A percentile compares a stretch with the other conserved stretches of the same genome.
phyloP scores from a whole-genome alignment of 2,113 vertebrate genomes.

The Struthidea cinerea region DNA sequence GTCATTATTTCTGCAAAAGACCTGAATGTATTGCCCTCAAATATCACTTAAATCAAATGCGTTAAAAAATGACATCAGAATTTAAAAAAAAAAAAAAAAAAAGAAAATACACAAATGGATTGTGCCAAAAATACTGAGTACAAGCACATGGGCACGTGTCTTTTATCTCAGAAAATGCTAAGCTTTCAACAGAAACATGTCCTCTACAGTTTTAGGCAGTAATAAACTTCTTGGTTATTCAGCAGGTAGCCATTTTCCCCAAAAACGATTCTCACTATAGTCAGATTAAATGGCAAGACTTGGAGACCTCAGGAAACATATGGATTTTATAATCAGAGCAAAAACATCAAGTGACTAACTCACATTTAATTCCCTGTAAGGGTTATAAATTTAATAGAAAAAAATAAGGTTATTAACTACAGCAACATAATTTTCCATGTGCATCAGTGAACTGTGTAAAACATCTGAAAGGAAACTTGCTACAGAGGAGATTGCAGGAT shows the following conservation, averaged over 20 bases:
- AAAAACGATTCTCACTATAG: conserved; percentile 11
- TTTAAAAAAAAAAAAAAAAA: background rate
- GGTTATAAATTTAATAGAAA: conserved; percentile 55
- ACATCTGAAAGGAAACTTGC: conserved; percentile 44
- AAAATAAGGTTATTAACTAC: conserved; percentile 62
- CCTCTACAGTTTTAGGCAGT: conserved; percentile 8
- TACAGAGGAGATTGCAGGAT: background rate
- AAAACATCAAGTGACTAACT: conserved; percentile 37
- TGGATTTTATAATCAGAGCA: conserved; percentile 46
- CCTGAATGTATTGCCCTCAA: background rate
- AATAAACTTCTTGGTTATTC: conserved; percentile 48
- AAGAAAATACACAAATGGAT: background rate
- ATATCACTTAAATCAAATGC: background rate
- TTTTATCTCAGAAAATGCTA: background rate
- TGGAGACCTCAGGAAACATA: conserved; percentile 46
- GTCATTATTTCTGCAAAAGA: background rate
- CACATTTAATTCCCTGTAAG: conserved; percentile 12
- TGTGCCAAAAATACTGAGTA: background rate
- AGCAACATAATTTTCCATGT: conserved; percentile 56
- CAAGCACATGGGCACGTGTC: background rate
- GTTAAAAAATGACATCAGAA: background rate
- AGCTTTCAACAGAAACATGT: background rate
- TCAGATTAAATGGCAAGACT: conserved; percentile 31
- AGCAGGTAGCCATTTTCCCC: background rate
- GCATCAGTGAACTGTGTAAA: conserved; percentile 58